Evolutionary conservation across 2,888 invertebrate species (phyloP).

Genomic region (Protophormia terraenovae): DNA sequence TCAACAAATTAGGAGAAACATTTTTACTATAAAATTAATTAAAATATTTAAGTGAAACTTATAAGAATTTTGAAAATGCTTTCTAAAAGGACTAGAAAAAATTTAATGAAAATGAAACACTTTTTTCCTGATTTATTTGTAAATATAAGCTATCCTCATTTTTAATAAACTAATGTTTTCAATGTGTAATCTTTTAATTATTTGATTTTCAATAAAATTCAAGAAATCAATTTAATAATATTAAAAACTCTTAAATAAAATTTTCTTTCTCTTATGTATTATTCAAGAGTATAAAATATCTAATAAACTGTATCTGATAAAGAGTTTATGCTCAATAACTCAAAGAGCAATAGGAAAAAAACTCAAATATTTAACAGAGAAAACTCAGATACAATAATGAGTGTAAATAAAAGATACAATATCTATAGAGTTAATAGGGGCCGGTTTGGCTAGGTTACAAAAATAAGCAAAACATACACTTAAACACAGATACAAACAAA

Average conservation of each 20-base stretch:
- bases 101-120: too few relatives aligned
- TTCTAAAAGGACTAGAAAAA: too few relatives aligned
- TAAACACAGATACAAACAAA: too few relatives aligned
- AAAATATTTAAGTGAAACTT: too few relatives aligned
- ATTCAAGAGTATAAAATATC: slow-evolving; percentile 5
- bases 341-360: not conserved
- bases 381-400: not conserved
- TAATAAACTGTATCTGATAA: not conserved
- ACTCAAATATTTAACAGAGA: slow-evolving; percentile 10
- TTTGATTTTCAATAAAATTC: not conserved
- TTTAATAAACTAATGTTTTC: not conserved
- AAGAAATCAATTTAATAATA: not conserved
- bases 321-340: not conserved
- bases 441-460: slow-evolving; percentile 67
- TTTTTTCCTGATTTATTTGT: not conserved
- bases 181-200: not conserved
- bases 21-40: too few relatives aligned
- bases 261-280: not conserved
- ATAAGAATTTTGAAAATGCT: too few relatives aligned
- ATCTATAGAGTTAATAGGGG: slow-evolving; percentile 55
- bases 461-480: slow-evolving; percentile 41
- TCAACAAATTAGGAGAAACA: too few relatives aligned
- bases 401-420: slow-evolving; percentile 2
- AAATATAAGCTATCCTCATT: not conserved
- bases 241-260: not conserved